Conservation (phyloP, 2,113 vertebrate species). For the Crotalus helleri region DNA sequence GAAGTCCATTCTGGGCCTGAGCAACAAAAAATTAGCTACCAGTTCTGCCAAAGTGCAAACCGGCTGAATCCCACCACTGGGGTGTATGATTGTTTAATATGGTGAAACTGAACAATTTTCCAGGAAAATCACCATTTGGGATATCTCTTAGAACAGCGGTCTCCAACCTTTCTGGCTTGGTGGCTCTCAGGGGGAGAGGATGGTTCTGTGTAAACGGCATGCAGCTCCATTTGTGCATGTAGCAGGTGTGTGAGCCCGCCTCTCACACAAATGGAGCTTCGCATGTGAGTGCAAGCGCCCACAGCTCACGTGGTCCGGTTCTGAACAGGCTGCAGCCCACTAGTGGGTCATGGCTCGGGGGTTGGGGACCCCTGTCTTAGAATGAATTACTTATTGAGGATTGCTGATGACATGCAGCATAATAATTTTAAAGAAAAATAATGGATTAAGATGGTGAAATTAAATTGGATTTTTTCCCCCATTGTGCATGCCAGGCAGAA, state of each 20-base stretch:
- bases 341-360: too few relatives aligned
- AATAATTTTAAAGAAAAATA: background rate
- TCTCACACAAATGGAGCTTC: background rate
- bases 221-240: background rate
- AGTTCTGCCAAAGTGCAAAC: too few relatives aligned
- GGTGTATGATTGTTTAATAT: background rate
- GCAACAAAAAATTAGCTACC: too few relatives aligned
- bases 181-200: background rate
- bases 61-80: too few relatives aligned
- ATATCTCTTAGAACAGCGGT: background rate
- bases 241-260: too few relatives aligned
- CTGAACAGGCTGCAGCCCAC: background rate
- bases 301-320: background rate
- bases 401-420: background rate
- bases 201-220: background rate
- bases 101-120: background rate
- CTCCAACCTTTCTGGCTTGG: background rate
- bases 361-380: background rate
- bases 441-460: background rate
- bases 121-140: background rate
- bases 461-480: background rate
- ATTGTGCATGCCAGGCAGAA: background rate
- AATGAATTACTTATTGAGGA: background rate
- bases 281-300: background rate
- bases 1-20: too few relatives aligned